A percentile compares a stretch with the other conserved stretches of the same genome.
phyloP scores from a whole-genome alignment of 2,888 invertebrate genomes.

The Omphaloscelis lunosa region DNA sequence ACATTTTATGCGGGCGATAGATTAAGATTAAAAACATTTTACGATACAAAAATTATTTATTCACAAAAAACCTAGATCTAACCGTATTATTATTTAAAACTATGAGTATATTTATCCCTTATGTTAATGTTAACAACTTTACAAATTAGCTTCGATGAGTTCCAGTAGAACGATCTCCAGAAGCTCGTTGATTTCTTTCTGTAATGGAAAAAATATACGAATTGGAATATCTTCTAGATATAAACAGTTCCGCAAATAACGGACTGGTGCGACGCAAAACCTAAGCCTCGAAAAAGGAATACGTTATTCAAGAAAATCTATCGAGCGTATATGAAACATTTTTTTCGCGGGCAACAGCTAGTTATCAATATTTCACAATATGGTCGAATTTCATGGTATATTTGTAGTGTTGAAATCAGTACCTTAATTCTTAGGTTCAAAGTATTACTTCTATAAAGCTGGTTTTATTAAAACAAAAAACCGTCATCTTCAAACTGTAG shows the following conservation, averaged over 20 bases:
- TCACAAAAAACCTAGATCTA: constrained; percentile 22
- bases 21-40: background rate
- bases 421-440: background rate
- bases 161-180: constrained; percentile 55
- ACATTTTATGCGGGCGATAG: background rate
- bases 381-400: background rate
- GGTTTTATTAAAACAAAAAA: background rate
- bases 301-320: background rate
- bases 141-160: constrained; percentile 57
- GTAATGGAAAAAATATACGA: constrained; percentile 23
- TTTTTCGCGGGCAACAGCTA: too few relatives aligned
- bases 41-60: constrained; percentile 21
- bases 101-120: constrained; percentile 14
- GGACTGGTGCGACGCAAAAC: too few relatives aligned
- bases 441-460: background rate
- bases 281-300: background rate
- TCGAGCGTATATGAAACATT: background rate
- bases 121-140: background rate
- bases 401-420: background rate
- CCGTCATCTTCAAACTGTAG: background rate
- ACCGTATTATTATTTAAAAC: background rate
- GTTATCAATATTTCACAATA: background rate
- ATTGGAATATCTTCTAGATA: background rate
- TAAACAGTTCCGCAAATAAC: background rate
- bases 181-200: constrained; percentile 60